Evolutionary conservation across 2,113 vertebrate species (phyloP), one percentile per base, ranked within the genome.

Genomic region (Perca schrenkii): DNA sequence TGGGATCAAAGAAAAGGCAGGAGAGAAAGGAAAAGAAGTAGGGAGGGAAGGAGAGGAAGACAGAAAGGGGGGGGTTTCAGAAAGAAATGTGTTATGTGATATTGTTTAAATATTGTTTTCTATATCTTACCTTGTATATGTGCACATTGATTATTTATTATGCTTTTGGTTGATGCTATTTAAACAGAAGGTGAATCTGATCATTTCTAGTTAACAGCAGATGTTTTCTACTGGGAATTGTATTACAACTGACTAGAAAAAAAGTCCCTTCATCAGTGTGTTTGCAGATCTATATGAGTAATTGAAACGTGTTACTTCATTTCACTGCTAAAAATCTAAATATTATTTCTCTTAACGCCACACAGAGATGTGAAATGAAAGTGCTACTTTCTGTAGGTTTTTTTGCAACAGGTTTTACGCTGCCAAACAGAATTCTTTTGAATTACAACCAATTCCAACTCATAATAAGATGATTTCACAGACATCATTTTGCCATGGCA

Each of bases 1-100:
- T 77, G 64, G 77, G 85, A 90, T 90, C 84, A 92, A 91, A 89
- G 90, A 69, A 61, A 80, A 81, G 52, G 67, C 62, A 82, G 84
- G 49, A 73, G 65, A 19, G 52, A n/a, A 43, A 22, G 28, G 40
- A 11, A 43, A 11, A 40, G 8, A 40, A 43, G 40, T 11, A 31
- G 43, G 53, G 52, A 53, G 77, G 40, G 74, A 46, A 22, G 11
- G 25, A 21, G 46, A 40, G 21, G 40, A 43, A 15, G 67, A 50
- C 34, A 43, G 22, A 17, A 47, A 40, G 62, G 57, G 21, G 40
- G 40, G 67, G n/a, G 65, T 49, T 15, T 36, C 17, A 79, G 54
- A 62, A 21, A 76, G 57, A 88, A 63, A 64, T 68, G n/a, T 60
- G 25, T 40, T 36, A 66, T 69, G 50, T 87, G 66, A 83, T 65